A percentile compares a stretch with the other conserved stretches of the same genome.
phyloP scores from a whole-genome alignment of 2,797 vertebrate species.

The Bucorvus abyssinicus region DNA sequence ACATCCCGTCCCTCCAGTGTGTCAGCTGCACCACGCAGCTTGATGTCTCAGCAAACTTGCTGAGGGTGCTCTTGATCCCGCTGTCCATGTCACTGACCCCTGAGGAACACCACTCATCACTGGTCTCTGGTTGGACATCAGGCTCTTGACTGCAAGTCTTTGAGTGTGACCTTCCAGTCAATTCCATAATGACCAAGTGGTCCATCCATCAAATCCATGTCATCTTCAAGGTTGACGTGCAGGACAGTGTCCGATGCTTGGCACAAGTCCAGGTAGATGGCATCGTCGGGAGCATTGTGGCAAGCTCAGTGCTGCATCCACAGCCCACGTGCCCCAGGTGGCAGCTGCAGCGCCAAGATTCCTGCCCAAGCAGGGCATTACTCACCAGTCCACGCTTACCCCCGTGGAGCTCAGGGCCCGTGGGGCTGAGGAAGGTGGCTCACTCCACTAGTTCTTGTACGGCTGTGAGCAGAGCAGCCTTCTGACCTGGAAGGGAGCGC shows the following conservation, averaged over 20 bases:
- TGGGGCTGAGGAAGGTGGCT: not conserved
- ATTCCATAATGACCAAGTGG: not conserved
- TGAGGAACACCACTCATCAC: not conserved
- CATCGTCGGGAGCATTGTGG: accelerated
- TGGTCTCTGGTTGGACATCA: not conserved
- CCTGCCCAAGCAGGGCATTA: too few relatives aligned
- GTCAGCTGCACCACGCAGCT: too few relatives aligned
- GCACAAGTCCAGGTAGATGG: not conserved
- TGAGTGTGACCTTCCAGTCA: not conserved
- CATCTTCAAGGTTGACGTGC: not conserved
- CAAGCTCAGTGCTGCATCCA: not conserved
- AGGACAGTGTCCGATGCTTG: not conserved
- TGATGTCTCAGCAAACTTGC: too few relatives aligned
- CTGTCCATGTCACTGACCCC: not conserved
- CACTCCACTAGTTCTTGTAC: not conserved
- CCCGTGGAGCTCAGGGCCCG: not conserved
- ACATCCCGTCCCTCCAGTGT: not conserved
- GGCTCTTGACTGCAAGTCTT: not conserved
- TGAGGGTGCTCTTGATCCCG: not conserved
- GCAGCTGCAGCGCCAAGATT: not conserved
- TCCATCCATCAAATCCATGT: not conserved
- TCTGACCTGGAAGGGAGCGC: not conserved
- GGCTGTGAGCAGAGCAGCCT: not conserved
- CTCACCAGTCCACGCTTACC: not conserved
- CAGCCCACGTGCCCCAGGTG: not conserved